A percentile compares a stretch with the other conserved stretches of the same genome.
Conservation (phyloP, 1,140 invertebrate species). For the Cotesia glomerata region DNA sequence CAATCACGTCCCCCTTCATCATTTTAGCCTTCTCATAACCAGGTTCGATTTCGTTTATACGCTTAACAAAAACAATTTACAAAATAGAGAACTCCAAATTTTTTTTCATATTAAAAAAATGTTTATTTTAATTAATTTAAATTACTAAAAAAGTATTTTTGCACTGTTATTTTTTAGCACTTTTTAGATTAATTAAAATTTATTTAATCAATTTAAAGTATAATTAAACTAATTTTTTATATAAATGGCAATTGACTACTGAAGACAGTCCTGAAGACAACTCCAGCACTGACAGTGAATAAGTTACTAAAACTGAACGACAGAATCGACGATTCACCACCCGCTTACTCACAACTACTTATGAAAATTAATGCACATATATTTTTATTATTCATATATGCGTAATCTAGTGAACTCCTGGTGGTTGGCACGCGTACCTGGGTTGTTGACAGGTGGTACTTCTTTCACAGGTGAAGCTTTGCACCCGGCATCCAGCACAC, state of each 20-base stretch:
- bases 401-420: slow-evolving; percentile 2
- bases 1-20: slow-evolving; percentile 43
- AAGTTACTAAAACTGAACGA: background rate
- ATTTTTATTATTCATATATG: slow-evolving; percentile 7
- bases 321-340: background rate
- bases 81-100: background rate
- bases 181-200: too few relatives aligned
- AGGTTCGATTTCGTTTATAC: background rate
- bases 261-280: too few relatives aligned
- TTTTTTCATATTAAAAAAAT: background rate
- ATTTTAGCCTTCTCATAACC: slow-evolving; percentile 24
- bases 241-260: too few relatives aligned
- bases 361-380: background rate
- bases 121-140: too few relatives aligned
- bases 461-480: slow-evolving; percentile 57
- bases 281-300: background rate
- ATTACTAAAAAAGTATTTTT: too few relatives aligned
- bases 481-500: slow-evolving; percentile 27
- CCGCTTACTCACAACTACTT: background rate
- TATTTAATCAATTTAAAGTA: too few relatives aligned
- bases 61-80: background rate
- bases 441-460: slow-evolving; percentile 53
- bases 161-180: too few relatives aligned
- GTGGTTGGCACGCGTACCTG: slow-evolving; percentile 48
- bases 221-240: too few relatives aligned